Conservation (phyloP, 2,113 vertebrate species). For the Pseudorasbora parva region DNA sequence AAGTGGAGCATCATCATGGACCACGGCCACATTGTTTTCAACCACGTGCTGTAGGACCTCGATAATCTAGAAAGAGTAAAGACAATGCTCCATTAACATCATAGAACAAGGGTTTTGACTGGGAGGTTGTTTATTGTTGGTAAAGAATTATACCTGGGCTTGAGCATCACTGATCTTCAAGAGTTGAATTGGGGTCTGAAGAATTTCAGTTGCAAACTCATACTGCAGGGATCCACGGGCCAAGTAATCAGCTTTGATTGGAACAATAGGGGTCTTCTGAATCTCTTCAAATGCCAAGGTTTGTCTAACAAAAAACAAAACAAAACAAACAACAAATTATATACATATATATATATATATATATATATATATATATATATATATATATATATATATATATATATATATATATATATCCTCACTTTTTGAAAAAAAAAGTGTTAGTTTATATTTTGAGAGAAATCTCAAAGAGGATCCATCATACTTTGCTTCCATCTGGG, state of each 20-base stretch:
- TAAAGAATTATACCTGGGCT: constrained; percentile 48
- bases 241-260: constrained; percentile 56
- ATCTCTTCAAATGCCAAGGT: constrained; percentile 71
- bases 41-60: constrained; percentile 78
- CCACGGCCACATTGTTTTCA: constrained; percentile 67
- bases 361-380: constrained; percentile 52
- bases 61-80: constrained; percentile 69
- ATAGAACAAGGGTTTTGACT: no score
- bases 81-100: no score
- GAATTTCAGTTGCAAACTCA: constrained; percentile 69
- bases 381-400: constrained; percentile 56
- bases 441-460: not conserved
- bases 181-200: constrained; percentile 77
- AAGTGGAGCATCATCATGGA: constrained; percentile 76
- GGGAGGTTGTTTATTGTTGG: no score
- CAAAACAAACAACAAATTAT: no score
- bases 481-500: constrained; percentile 78
- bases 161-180: constrained; percentile 70
- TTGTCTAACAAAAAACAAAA: constrained; percentile 70
- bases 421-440: constrained; percentile 58
- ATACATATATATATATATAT: constrained; percentile 53
- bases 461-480: not conserved
- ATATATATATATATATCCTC: constrained; percentile 61
- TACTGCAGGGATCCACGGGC: constrained; percentile 74
- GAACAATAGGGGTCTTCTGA: constrained; percentile 45